Conservation (phyloP, 2,797 vertebrate species). For the Otus scops region DNA sequence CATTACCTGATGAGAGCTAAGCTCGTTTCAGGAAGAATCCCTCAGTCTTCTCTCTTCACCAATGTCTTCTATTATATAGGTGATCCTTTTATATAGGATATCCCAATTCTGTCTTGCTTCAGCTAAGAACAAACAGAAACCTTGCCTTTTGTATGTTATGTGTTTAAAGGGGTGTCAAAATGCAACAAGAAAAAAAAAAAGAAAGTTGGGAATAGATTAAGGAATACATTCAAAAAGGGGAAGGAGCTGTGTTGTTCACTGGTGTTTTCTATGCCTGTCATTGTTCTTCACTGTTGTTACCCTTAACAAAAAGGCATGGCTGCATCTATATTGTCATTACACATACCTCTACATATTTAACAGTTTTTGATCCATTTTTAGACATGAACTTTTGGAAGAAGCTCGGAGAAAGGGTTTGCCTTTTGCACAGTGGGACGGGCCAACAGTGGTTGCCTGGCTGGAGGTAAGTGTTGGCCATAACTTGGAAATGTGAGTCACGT, state of each 20-base stretch:
- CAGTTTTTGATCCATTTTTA: slow-evolving; percentile 69
- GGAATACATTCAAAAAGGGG: not conserved
- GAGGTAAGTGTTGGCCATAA: slow-evolving; percentile 79
- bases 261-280: not conserved
- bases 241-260: not conserved
- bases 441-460: slow-evolving; percentile 94
- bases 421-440: slow-evolving; percentile 97
- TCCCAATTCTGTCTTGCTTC: not conserved
- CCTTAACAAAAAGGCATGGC: not conserved
- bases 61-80: not conserved
- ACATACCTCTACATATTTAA: not conserved
- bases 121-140: not conserved
- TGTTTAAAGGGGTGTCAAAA: not conserved
- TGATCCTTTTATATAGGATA: not conserved
- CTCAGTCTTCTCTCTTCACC: not conserved
- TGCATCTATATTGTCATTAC: not conserved
- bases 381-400: slow-evolving; percentile 96
- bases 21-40: not conserved
- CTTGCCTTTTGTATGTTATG: not conserved
- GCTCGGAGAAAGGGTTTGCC: slow-evolving; percentile 95
- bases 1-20: not conserved
- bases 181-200: not conserved
- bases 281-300: not conserved
- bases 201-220: not conserved
- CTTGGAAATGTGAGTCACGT: accelerated